phyloP scores from a whole-genome alignment of 2,113 vertebrate species.

The Meles meles region DNA sequence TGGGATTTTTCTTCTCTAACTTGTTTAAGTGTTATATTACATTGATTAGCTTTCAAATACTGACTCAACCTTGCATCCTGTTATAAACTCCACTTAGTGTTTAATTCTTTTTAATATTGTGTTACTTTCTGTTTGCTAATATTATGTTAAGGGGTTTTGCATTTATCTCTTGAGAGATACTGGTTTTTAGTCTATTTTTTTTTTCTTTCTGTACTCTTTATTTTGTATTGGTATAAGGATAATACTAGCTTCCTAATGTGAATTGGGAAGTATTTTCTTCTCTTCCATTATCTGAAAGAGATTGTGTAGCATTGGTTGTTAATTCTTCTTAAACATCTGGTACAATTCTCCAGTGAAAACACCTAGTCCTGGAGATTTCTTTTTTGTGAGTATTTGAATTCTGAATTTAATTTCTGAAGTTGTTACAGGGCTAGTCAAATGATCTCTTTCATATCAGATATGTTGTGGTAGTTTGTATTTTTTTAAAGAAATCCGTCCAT shows the following conservation, averaged over 20 bases:
- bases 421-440: not conserved
- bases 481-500: not conserved
- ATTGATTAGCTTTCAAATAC: not conserved
- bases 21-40: not conserved
- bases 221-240: not conserved
- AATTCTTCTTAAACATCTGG: not conserved
- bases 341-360: not conserved
- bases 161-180: not conserved
- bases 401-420: not conserved
- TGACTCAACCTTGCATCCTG: not conserved
- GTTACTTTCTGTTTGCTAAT: not conserved
- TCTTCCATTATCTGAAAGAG: not conserved
- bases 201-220: not conserved
- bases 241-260: not conserved
- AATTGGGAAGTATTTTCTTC: not conserved
- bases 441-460: not conserved
- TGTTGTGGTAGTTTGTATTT: not conserved
- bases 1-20: not conserved
- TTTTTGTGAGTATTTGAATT: not conserved
- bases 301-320: not conserved
- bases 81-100: not conserved
- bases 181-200: not conserved
- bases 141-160: not conserved
- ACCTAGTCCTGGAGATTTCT: not conserved
- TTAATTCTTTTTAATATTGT: not conserved